Conservation (phyloP, 1,140 invertebrate genomes). For the Hylaeus anthracinus region DNA sequence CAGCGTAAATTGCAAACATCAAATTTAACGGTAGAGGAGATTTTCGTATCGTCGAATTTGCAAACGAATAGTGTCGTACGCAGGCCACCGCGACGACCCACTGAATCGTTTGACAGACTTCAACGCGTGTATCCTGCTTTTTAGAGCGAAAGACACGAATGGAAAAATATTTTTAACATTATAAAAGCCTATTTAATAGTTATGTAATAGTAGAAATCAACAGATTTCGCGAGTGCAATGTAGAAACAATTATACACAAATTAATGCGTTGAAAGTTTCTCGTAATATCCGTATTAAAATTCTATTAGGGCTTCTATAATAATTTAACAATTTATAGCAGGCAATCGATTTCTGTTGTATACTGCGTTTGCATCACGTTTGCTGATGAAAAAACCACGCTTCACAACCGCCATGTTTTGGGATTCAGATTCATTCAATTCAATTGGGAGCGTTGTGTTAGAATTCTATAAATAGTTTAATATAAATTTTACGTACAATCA, state of each 20-base stretch:
- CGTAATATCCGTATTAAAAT: neutral
- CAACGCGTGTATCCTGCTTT: neutral
- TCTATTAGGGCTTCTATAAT: neutral
- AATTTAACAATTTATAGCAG: neutral
- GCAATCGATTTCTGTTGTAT: too few species aligned
- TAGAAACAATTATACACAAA: too few species aligned
- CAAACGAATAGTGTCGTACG: neutral
- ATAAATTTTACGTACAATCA: neutral
- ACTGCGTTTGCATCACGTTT: neutral
- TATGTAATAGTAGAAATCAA: neutral
- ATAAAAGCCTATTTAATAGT: neutral
- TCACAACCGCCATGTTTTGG: neutral
- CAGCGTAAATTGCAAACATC: neutral
- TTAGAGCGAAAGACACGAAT: neutral
- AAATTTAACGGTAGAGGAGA: neutral
- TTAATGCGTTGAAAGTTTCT: too few species aligned
- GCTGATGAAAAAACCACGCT: neutral
- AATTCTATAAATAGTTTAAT: neutral
- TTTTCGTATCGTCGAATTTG: neutral
- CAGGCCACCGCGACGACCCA: neutral
- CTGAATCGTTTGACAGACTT: neutral
- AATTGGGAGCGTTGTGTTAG: neutral
- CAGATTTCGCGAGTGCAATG: neutral
- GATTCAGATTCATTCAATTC: neutral
- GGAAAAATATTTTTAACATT: neutral